These are phyloP conservation scores for Habroteleia sp. DNA, from an alignment of 2,888 invertebrate genomes.

Conservation along the genomic window DNA sequence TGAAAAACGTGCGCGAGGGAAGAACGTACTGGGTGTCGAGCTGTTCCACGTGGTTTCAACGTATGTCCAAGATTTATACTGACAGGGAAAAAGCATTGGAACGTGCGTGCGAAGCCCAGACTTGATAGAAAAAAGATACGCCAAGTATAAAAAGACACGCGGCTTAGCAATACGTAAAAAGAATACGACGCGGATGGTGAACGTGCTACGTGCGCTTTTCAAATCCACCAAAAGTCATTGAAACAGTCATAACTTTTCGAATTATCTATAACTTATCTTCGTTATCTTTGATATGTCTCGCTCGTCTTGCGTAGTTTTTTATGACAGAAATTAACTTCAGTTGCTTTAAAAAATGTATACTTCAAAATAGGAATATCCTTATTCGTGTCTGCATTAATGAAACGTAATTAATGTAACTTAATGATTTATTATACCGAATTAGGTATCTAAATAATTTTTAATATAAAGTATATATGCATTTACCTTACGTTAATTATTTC, in stretches of 20 bases:
- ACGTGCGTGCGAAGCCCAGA: conserved; percentile 24
- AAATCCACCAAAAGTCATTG: conserved; percentile 22
- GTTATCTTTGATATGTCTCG: no score
- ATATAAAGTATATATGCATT: no score
- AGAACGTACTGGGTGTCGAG: conserved; percentile 33
- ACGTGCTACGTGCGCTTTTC: conserved; percentile 13
- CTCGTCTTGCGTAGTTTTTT: no score
- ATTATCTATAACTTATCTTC: conserved; percentile 29
- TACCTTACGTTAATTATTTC: no score
- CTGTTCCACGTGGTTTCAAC: conserved; percentile 34
- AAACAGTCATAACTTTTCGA: conserved; percentile 21
- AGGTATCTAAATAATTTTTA: no score
- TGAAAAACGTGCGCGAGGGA: conserved; percentile 14
- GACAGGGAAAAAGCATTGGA: conserved; percentile 40
- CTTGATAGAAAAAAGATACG: conserved; percentile 37
- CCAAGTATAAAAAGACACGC: conserved; percentile 16
- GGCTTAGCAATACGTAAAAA: conserved; percentile 7
- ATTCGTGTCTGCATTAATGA: no score
- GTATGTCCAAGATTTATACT: conserved; percentile 36
- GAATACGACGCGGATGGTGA: not conserved
- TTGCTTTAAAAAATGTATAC: no score
- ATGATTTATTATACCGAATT: no score
- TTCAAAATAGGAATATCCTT: no score
- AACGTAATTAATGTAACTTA: no score
- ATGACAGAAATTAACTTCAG: no score